Conservation (phyloP, 2,888 invertebrate species). For the Ypsolopha scabrella region DNA sequence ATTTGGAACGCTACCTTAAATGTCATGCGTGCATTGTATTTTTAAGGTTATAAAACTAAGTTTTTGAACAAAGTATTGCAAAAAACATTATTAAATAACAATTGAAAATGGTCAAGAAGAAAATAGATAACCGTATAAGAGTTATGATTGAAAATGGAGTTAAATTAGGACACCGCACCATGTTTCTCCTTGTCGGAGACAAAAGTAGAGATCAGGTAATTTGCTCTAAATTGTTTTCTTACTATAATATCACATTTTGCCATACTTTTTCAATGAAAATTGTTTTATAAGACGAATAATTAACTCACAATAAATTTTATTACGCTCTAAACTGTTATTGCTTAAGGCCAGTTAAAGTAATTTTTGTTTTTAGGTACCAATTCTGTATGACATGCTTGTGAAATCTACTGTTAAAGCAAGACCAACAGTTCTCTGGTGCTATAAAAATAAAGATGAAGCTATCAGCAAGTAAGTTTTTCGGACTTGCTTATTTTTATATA, state of each 20-base stretch:
- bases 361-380: constrained; percentile 79
- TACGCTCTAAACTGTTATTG: background rate
- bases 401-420: constrained; percentile 94
- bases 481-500: no score
- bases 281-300: background rate
- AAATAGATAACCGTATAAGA: constrained; percentile 96
- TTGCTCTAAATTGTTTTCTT: no score
- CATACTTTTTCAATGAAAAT: background rate
- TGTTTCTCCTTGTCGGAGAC: constrained; percentile 96
- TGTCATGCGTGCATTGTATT: background rate
- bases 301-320: background rate
- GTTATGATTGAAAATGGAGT: constrained; percentile 98
- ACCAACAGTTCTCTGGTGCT: constrained; percentile 98
- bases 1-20: no score
- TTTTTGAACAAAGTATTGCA: background rate
- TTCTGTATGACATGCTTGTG: constrained; percentile 96
- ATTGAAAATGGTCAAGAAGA: constrained; percentile 86
- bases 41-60: background rate
- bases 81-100: background rate
- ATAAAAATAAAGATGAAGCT: constrained; percentile 92
- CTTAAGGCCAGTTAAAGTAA: background rate
- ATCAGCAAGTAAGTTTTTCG: constrained; percentile 79
- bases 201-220: constrained; percentile 91
- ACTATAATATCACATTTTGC: no score
- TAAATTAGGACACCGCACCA: constrained; percentile 87